These are phyloP conservation scores for Caiman crocodilus DNA, from an alignment of 2,797 vertebrate species.

Conservation along the genomic window DNA sequence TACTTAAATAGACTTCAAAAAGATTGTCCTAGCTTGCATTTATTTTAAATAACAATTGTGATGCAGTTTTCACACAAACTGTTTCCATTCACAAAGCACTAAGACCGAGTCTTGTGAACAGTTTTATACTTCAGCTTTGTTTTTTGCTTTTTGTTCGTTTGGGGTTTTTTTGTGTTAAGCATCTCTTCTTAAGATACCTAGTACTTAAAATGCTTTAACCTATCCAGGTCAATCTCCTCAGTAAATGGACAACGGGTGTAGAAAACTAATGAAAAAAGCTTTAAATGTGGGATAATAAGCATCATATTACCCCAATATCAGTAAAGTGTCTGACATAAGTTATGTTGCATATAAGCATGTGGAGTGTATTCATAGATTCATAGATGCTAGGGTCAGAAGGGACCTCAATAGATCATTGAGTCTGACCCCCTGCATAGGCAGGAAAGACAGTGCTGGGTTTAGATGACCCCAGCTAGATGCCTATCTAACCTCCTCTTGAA, in stretches of 20 bases:
- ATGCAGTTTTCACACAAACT: background rate
- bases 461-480: too few species aligned
- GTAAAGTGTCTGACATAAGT: constrained; percentile 34
- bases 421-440: too few species aligned
- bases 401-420: too few species aligned
- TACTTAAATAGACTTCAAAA: background rate
- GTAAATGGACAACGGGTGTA: constrained; percentile 1
- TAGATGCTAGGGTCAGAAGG: too few species aligned
- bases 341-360: background rate
- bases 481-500: too few species aligned
- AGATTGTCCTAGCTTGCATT: background rate
- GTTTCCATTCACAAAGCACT: background rate
- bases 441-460: too few species aligned
- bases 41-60: background rate
- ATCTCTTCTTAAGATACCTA: too few species aligned
- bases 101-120: background rate
- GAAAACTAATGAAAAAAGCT: constrained; percentile 33
- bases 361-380: too few species aligned
- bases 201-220: constrained; percentile 29
- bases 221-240: constrained; percentile 25
- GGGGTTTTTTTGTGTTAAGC: background rate
- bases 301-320: constrained; percentile 45
- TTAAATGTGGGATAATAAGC: constrained; percentile 25
- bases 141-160: background rate
- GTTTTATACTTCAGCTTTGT: background rate